These are phyloP conservation scores for Platycercus adscitus DNA, from an alignment of 2,113 vertebrate genomes.

Conservation along the genomic window DNA sequence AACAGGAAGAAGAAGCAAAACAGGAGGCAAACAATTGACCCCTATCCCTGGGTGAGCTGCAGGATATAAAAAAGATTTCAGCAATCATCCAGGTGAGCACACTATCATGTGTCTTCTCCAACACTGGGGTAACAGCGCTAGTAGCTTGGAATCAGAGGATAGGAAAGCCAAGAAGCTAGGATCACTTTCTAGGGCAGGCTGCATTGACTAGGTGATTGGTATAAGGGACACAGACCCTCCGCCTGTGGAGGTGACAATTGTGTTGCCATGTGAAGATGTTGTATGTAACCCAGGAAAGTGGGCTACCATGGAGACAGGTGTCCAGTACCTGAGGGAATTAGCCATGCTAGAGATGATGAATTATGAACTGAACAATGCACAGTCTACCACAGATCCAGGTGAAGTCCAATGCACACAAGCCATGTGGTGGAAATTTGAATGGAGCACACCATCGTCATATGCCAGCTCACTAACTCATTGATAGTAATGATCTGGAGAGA, in stretches of 20 bases:
- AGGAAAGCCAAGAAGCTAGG: not conserved
- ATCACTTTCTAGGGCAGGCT: not conserved
- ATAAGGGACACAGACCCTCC: not conserved
- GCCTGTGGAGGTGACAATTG: not conserved
- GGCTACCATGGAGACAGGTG: not conserved
- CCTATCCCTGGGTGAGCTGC: not conserved
- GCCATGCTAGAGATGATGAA: not conserved
- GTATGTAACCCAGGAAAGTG: not conserved
- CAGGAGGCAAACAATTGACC: not conserved
- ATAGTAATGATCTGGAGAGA: not conserved
- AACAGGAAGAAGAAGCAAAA: not conserved
- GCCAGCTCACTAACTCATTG: not conserved
- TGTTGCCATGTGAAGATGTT: not conserved
- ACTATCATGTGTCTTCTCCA: not conserved
- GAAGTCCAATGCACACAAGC: not conserved
- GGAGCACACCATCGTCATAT: not conserved
- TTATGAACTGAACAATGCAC: not conserved
- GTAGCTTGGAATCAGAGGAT: not conserved
- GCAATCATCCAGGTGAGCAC: not conserved
- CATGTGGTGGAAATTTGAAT: not conserved
- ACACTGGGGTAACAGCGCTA: not conserved
- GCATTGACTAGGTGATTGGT: not conserved
- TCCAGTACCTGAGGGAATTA: not conserved
- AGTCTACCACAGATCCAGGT: not conserved
- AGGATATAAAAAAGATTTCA: not conserved